Evolutionary conservation across 2,888 invertebrate species (phyloP).

Genomic region (Galeopsomyia nigrocyanea): DNA sequence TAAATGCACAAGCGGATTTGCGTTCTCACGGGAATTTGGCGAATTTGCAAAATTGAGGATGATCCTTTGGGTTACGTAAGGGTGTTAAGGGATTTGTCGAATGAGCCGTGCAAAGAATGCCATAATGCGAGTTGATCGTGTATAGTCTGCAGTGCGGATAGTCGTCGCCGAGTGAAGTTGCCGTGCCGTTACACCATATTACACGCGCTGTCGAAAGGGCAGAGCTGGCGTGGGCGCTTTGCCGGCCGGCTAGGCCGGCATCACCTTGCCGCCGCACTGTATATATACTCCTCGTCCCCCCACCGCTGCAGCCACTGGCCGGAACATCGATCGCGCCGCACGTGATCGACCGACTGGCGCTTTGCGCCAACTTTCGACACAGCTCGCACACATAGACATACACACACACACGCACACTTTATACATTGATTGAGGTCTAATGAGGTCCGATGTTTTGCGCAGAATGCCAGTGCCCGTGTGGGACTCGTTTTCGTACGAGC

Average conservation of each 20-base stretch:
- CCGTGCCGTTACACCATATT: constrained; percentile 44
- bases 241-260: constrained; percentile 12
- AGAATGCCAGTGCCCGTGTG: constrained; percentile 60
- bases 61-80: too few species aligned
- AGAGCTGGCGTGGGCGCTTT: constrained; percentile 3
- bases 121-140: too few species aligned
- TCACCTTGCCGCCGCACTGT: constrained; percentile 24
- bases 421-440: not conserved
- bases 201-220: constrained; percentile 42
- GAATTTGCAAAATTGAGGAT: too few species aligned
- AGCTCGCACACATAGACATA: too few species aligned
- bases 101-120: too few species aligned
- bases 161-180: not conserved
- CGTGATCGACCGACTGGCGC: not conserved
- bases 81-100: too few species aligned
- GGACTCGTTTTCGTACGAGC: constrained; percentile 56
- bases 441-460: constrained; percentile 17
- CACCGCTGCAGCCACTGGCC: constrained; percentile 11
- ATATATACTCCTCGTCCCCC: not conserved
- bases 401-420: too few species aligned
- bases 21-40: too few species aligned
- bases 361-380: too few species aligned
- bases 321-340: constrained; percentile 4
- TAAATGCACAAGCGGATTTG: too few species aligned
- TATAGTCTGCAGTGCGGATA: too few species aligned